Conservation (phyloP, 2,888 invertebrate species). For the Cetonia aurata region DNA sequence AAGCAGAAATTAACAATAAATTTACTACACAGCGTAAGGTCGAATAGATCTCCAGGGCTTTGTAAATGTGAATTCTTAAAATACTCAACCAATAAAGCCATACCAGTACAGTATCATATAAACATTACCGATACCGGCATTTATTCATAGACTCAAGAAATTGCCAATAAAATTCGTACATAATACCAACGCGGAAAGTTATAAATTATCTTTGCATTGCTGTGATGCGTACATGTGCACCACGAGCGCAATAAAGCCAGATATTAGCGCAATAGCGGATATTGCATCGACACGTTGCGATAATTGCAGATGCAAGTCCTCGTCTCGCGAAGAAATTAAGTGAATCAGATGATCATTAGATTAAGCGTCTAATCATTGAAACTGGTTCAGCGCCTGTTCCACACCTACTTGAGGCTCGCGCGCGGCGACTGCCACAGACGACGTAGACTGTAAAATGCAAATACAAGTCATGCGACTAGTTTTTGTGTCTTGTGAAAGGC, state of each 20-base stretch:
- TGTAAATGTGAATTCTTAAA: slow-evolving; percentile 13
- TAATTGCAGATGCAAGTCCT: slow-evolving; percentile 27
- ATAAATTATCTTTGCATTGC: slow-evolving; percentile 6
- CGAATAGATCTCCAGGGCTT: neutral
- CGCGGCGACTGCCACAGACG: slow-evolving; percentile 21
- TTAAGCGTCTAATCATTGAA: slow-evolving; percentile 33
- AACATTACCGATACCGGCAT: neutral
- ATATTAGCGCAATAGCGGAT: slow-evolving; percentile 22
- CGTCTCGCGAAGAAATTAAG: slow-evolving; percentile 31
- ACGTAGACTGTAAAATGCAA: slow-evolving; percentile 28
- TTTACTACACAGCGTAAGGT: neutral
- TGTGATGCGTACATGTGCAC: neutral
- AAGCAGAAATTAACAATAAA: no score
- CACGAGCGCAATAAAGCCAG: neutral
- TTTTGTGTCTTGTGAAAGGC: slow-evolving; percentile 30
- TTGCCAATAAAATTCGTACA: slow-evolving; percentile 2
- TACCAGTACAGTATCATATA: neutral
- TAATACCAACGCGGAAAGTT: slow-evolving; percentile 2
- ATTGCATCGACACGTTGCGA: slow-evolving; percentile 22
- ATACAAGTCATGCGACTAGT: slow-evolving; percentile 18
- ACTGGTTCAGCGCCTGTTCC: slow-evolving; percentile 21
- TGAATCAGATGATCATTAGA: slow-evolving; percentile 36
- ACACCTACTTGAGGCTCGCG: neutral
- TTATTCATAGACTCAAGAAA: slow-evolving; percentile 8
- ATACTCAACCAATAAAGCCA: neutral